Evolutionary conservation across 2,113 vertebrate genomes (phyloP).

Genomic region (Dicaeum eximium): DNA sequence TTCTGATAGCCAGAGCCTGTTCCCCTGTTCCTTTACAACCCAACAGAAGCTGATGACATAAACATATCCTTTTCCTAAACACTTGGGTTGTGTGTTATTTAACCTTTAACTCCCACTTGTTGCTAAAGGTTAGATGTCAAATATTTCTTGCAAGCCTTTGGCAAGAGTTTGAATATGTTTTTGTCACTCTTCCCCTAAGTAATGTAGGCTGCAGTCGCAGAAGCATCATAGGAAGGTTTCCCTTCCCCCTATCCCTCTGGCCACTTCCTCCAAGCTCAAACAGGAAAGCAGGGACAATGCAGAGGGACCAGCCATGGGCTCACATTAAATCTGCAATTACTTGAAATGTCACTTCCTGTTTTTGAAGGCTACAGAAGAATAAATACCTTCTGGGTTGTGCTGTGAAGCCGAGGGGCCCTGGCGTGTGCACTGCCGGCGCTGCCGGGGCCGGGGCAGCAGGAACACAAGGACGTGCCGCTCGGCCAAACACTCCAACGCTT

Average conservation of each 20-base stretch:
- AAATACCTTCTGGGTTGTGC: background rate
- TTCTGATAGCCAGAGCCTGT: background rate
- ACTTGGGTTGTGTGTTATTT: slow-evolving; percentile 67
- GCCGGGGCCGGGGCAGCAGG: rapidly evolving
- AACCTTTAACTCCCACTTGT: slow-evolving; percentile 75
- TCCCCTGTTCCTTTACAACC: background rate
- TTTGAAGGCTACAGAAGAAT: slow-evolving; percentile 36
- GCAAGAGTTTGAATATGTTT: slow-evolving; percentile 60
- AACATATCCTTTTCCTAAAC: slow-evolving; percentile 69
- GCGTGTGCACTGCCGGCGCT: rapidly evolving
- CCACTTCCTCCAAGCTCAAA: slow-evolving; percentile 65
- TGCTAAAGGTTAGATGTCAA: slow-evolving; percentile 76
- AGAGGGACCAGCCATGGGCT: slow-evolving; percentile 18
- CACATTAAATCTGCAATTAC: slow-evolving; percentile 65
- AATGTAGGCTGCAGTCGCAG: background rate
- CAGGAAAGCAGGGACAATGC: slow-evolving; percentile 73
- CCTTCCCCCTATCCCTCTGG: background rate
- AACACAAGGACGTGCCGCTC: background rate
- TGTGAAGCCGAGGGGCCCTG: background rate
- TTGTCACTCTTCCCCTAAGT: slow-evolving; percentile 40
- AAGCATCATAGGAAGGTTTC: background rate
- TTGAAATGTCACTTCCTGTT: slow-evolving; percentile 75
- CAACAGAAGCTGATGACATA: slow-evolving; percentile 65
- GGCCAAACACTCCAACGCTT: background rate
- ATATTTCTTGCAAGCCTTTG: slow-evolving; percentile 65